Conservation (phyloP, 2,113 vertebrate genomes). For the Onychostruthus taczanowskii region DNA sequence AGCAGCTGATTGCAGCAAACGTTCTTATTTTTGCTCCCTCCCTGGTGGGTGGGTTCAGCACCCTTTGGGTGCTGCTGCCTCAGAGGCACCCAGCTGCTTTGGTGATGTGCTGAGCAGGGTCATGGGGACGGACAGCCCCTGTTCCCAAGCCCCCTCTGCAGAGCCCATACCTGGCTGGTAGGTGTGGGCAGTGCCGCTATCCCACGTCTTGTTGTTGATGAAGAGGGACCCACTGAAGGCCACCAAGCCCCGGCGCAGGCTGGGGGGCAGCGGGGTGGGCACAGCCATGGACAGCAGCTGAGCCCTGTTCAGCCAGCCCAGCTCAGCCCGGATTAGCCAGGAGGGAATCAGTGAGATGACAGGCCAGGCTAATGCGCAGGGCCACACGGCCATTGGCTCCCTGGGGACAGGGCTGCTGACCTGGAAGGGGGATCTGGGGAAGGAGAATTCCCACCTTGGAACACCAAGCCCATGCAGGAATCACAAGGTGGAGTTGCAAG, state of each 20-base stretch:
- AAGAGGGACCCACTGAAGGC: conserved; percentile 75
- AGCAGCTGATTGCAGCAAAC: neutral
- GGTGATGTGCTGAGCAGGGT: neutral
- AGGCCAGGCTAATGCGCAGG: neutral
- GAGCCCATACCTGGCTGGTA: conserved; percentile 69
- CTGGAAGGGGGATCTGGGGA: neutral
- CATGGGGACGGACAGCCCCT: accelerated
- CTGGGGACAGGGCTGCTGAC: neutral
- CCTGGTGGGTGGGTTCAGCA: accelerated
- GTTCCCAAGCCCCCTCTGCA: accelerated
- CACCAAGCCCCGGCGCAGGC: conserved; percentile 74
- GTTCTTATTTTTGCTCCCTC: neutral
- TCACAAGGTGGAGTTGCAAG: neutral
- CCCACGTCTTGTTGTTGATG: conserved; percentile 77
- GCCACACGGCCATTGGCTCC: neutral
- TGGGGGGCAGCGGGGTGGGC: conserved; percentile 54
- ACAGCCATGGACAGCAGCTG: neutral
- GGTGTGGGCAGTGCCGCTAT: conserved; percentile 56
- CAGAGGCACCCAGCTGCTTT: neutral
- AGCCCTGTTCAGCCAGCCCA: neutral
- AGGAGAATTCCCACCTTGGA: neutral
- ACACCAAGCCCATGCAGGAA: accelerated
- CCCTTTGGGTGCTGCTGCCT: neutral
- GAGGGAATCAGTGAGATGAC: neutral
- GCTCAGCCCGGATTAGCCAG: neutral